Conservation (phyloP, 2,113 vertebrate species). For the Nasalis larvatus region DNA sequence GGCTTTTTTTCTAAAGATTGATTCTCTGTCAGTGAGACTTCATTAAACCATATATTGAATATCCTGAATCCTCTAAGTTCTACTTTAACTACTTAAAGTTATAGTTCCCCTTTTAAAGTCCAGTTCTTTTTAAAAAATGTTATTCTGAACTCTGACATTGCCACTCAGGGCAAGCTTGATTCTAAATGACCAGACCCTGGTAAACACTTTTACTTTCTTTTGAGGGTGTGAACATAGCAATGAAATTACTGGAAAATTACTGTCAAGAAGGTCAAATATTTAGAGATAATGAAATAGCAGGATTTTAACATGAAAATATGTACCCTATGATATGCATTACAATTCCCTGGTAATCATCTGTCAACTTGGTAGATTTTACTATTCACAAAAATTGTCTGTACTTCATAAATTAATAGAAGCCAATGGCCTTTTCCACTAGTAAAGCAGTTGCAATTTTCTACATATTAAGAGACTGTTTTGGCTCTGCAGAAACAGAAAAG, state of each 20-base stretch:
- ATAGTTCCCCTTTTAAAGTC: not conserved
- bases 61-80: constrained; percentile 9
- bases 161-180: not conserved
- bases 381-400: not conserved
- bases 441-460: not conserved
- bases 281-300: not conserved
- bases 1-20: constrained; percentile 8
- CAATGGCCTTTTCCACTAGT: not conserved
- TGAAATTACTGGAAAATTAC: not conserved
- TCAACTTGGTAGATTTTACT: not conserved
- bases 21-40: constrained; percentile 3
- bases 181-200: not conserved
- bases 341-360: not conserved
- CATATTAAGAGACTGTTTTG: not conserved
- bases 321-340: not conserved
- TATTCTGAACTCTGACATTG: not conserved
- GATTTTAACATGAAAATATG: constrained; percentile 1
- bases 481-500: not conserved
- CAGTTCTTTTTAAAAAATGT: not conserved
- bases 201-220: not conserved
- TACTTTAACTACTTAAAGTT: not conserved
- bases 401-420: not conserved
- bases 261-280: not conserved
- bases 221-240: not conserved
- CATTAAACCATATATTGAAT: not conserved